Evolutionary conservation across 2,113 vertebrate species (phyloP).

Genomic region (Telmatochromis bifrenatus): DNA sequence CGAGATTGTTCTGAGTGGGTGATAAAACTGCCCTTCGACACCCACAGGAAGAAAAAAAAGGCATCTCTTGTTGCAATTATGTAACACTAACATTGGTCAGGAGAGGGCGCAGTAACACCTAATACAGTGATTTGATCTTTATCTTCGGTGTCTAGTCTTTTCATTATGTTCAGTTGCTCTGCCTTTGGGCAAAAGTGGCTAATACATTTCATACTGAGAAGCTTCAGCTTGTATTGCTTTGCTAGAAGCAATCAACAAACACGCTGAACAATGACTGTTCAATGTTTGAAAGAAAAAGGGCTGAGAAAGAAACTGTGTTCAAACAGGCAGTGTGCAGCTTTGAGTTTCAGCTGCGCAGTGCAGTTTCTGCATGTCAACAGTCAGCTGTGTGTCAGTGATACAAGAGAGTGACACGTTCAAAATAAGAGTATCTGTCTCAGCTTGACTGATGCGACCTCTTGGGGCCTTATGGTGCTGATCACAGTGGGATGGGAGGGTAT

Average conservation of each 20-base stretch:
- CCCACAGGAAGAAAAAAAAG: not conserved
- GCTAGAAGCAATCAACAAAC: not conserved
- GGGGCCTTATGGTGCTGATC: not conserved
- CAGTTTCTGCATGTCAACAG: not conserved
- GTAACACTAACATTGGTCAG: not conserved
- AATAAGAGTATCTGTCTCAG: not conserved
- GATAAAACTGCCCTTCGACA: not conserved
- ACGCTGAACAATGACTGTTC: not conserved
- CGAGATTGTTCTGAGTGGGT: not conserved
- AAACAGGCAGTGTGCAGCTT: not conserved
- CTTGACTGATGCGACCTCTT: not conserved
- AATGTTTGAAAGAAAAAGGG: not conserved
- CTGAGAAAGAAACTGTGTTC: not conserved
- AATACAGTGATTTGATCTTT: not conserved
- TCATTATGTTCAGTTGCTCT: not conserved
- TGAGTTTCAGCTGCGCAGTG: not conserved
- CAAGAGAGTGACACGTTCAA: not conserved
- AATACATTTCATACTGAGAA: not conserved
- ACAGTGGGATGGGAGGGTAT: not conserved
- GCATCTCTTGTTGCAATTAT: not conserved
- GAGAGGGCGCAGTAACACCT: conserved; percentile 18
- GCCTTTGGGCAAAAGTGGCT: not conserved
- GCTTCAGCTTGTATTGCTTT: not conserved
- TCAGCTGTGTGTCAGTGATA: not conserved
- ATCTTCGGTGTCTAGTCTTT: not conserved